Evolutionary conservation across 2,113 vertebrate genomes (phyloP), one percentile per base, ranked within the genome.

Genomic region (Oceanites oceanicus): DNA sequence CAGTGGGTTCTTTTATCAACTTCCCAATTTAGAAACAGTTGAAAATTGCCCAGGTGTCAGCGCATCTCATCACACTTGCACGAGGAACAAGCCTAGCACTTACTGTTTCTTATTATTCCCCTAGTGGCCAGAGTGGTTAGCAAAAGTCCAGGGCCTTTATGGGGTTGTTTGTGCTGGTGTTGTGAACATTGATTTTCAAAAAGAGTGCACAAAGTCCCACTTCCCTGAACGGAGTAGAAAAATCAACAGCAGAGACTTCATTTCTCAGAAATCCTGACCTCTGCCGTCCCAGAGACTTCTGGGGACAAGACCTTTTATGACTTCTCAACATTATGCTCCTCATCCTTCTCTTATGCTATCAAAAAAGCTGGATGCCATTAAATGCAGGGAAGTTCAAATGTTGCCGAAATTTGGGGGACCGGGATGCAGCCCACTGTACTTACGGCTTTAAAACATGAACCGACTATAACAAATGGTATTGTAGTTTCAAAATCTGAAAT

Each of bases 111-210:
- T n/a, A 3, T 30, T 44, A 30, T 10, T 67, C 9, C 29, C 4
- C 13, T 36, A 4, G 1, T 0, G 4, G 50, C 44, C 29, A 30
- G 9, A 52, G 71, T 1, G 0, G 65, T 49, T 36, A 9, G 0
- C 67, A 49, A 2, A 77, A 78, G 30, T 10, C 34, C 13, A 0
- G 52, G 11, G 30, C 53, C 56, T 86, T 50, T 9, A 20, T 3
- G 1, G 34, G 27, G 30, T 13, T 26, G 10, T 42, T 92, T 49
- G 53, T 78, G 47, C 62, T 59, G 45, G 4, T 22, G n/a, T 5
- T 42, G 49, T 15, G 42, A 86, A 66, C 3, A 5, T 26, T 26
- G 70, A 23, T 30, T 58, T 65, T 49, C 88, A 58, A 73, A 74
- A 91, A 53, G 40, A 16, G 9, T 4, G 20, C 44, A 52, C 34